These are phyloP conservation scores for Lacerta bilineata DNA, from an alignment of 2,797 vertebrate genomes.

Conservation along the genomic window DNA sequence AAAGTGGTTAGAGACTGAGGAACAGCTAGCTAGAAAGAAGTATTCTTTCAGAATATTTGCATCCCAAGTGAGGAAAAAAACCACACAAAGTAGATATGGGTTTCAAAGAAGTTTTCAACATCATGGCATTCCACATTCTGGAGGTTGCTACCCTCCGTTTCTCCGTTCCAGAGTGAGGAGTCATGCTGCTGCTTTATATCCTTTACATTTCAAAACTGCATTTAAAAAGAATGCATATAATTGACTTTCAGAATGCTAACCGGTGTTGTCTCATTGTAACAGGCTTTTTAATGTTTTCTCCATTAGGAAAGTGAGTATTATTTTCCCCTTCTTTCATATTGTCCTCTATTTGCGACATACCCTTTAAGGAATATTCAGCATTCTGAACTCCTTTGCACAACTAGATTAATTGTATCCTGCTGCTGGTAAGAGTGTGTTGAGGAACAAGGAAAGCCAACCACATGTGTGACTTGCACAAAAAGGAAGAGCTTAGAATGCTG, in stretches of 20 bases:
- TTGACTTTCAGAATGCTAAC: background rate
- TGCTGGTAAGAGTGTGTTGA: background rate
- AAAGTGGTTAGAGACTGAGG: too few relatives aligned
- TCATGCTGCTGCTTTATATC: background rate
- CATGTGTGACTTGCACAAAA: background rate
- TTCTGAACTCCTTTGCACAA: slow-evolving; percentile 1
- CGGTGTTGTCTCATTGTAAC: background rate
- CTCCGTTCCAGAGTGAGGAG: background rate
- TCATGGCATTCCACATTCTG: background rate
- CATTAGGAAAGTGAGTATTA: background rate
- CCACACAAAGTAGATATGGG: background rate
- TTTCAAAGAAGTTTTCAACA: background rate
- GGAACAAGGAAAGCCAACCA: slow-evolving; percentile 32
- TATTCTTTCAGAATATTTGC: background rate
- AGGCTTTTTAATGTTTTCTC: background rate
- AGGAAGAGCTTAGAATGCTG: background rate
- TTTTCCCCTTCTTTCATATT: slow-evolving; percentile 5
- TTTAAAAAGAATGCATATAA: background rate
- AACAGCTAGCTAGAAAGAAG: too few relatives aligned
- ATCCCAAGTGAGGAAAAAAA: background rate
- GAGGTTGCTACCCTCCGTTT: background rate
- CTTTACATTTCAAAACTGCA: background rate
- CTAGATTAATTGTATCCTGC: background rate
- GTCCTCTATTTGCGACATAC: background rate
- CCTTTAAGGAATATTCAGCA: slow-evolving; percentile 12